These are phyloP conservation scores for Dryobota labecula DNA, from an alignment of 2,888 invertebrate genomes.

Conservation along the genomic window DNA sequence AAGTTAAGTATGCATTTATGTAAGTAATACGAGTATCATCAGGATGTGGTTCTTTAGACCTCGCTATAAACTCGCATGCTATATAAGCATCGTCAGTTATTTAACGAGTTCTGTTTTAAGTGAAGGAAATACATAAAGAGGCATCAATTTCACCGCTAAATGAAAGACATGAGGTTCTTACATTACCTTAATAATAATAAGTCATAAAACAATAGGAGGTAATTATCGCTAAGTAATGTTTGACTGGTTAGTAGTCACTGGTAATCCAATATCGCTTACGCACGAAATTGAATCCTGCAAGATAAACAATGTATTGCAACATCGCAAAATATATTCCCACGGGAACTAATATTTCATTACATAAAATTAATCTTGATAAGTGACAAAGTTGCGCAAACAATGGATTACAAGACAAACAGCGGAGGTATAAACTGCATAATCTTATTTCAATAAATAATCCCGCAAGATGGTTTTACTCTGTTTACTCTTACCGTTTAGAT, in stretches of 20 bases:
- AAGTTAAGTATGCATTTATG: slow-evolving; percentile 16
- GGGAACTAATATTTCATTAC: slow-evolving; percentile 59
- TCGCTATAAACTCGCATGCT: slow-evolving; percentile 17
- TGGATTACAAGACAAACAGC: slow-evolving; percentile 46
- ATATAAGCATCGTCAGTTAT: slow-evolving; percentile 19
- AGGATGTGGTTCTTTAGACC: slow-evolving; percentile 31
- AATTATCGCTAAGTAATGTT: slow-evolving; percentile 27
- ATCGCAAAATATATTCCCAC: slow-evolving; percentile 55
- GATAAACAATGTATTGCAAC: slow-evolving; percentile 41
- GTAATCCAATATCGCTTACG: slow-evolving; percentile 53
- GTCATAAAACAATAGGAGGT: slow-evolving; percentile 30
- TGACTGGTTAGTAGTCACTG: background rate
- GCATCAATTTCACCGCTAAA: background rate
- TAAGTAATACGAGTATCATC: slow-evolving; percentile 5
- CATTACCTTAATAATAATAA: background rate
- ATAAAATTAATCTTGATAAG: slow-evolving; percentile 59
- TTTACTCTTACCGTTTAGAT: slow-evolving; percentile 51
- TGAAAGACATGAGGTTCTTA: background rate
- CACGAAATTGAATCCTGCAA: slow-evolving; percentile 47
- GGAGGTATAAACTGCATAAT: slow-evolving; percentile 42
- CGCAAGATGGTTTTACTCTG: slow-evolving; percentile 42
- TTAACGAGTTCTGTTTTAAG: slow-evolving; percentile 22
- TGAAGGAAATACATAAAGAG: slow-evolving; percentile 3
- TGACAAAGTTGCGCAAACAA: slow-evolving; percentile 56
- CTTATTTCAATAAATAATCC: slow-evolving; percentile 60